These are phyloP conservation scores for Orchesella flavescens DNA, from an alignment of 2,888 invertebrate genomes.

Conservation along the genomic window DNA sequence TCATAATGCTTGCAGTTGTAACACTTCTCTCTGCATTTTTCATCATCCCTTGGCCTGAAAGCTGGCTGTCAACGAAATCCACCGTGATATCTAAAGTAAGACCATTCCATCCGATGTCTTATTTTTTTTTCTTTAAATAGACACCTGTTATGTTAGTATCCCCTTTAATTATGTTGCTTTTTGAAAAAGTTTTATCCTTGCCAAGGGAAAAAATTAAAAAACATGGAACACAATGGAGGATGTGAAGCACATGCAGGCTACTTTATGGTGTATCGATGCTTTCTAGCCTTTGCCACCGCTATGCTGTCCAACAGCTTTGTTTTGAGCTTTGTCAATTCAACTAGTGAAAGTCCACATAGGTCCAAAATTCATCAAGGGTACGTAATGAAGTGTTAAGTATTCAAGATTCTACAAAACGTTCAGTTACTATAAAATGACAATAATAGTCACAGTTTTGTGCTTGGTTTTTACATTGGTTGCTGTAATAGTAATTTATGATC, in stretches of 20 bases:
- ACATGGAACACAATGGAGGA: constrained; percentile 15
- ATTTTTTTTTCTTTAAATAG: no score
- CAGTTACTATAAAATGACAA: no score
- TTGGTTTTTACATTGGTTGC: no score
- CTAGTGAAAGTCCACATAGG: constrained; percentile 28
- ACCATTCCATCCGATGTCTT: no score
- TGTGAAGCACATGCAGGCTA: constrained; percentile 60
- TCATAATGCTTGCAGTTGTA: constrained; percentile 57
- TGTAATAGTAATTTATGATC: no score
- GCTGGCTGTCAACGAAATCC: background rate
- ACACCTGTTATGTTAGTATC: no score
- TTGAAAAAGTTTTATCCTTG: constrained; percentile 54
- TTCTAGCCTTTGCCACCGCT: constrained; percentile 49
- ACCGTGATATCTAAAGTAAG: background rate
- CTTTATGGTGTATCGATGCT: constrained; percentile 64
- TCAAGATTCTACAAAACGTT: no score
- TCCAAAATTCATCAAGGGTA: constrained; percentile 62
- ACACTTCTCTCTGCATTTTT: constrained; percentile 51
- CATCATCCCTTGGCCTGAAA: constrained; percentile 41
- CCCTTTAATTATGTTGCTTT: background rate
- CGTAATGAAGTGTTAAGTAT: background rate
- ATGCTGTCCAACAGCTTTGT: constrained; percentile 39
- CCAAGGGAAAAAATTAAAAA: background rate
- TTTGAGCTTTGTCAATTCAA: constrained; percentile 52
- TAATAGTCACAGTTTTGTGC: no score